These are phyloP conservation scores for Stegophylla sp. DNA, from an alignment of 2,888 invertebrate species.

Conservation along the genomic window DNA sequence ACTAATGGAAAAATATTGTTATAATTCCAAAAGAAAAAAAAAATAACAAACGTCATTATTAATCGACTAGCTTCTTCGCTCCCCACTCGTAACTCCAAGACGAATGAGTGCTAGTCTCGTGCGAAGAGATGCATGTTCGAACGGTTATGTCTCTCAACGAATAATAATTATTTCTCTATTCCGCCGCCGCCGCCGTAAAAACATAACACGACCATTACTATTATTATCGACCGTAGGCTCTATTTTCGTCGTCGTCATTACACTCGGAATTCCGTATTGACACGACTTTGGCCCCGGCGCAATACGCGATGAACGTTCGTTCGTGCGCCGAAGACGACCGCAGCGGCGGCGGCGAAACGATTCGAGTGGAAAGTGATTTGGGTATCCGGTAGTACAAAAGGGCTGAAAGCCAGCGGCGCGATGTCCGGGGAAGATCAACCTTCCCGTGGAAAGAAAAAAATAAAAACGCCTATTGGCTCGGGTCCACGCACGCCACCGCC, in stretches of 20 bases:
- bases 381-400: constrained; percentile 28
- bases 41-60: neutral
- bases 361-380: neutral
- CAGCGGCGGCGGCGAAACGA: too few species aligned
- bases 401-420: neutral
- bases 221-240: neutral
- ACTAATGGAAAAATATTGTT: too few species aligned
- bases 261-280: neutral
- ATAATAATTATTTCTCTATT: too few species aligned
- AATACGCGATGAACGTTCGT: neutral
- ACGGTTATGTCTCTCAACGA: too few species aligned
- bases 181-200: too few species aligned
- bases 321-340: too few species aligned
- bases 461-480: constrained; percentile 42
- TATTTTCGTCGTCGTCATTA: constrained; percentile 11
- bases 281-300: constrained; percentile 17
- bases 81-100: too few species aligned
- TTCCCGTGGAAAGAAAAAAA: neutral
- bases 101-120: too few species aligned
- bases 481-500: constrained; percentile 16
- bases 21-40: neutral
- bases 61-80: too few species aligned
- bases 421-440: neutral
- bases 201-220: neutral
- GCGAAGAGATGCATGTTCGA: too few species aligned